Evolutionary conservation across 2,113 vertebrate species (phyloP).

Genomic region (Nestor notabilis): DNA sequence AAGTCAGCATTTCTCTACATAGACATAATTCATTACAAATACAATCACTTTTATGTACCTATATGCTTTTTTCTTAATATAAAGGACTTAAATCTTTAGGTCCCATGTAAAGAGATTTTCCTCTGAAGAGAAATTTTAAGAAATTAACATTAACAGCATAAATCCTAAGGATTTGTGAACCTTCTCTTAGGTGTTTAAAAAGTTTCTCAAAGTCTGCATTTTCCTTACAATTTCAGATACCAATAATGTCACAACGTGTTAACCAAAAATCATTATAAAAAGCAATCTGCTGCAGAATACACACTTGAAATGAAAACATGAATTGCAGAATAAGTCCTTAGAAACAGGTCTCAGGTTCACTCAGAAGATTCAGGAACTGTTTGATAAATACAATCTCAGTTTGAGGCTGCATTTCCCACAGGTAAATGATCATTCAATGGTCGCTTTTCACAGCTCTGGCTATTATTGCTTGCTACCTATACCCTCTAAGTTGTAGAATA

Average conservation of each 20-base stretch:
- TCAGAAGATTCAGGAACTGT: neutral
- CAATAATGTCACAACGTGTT: neutral
- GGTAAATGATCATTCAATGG: neutral
- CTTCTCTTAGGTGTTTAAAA: neutral
- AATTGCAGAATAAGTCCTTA: neutral
- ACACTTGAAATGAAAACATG: neutral
- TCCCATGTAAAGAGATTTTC: neutral
- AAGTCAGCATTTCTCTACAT: neutral
- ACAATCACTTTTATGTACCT: neutral
- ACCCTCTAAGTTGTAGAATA: neutral
- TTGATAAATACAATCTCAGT: neutral
- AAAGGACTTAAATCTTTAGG: neutral
- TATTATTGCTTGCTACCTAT: neutral
- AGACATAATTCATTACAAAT: neutral
- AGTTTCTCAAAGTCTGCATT: neutral
- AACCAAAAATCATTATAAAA: neutral
- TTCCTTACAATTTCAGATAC: neutral
- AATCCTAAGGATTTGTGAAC: neutral
- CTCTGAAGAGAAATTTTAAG: neutral
- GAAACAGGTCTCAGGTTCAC: neutral
- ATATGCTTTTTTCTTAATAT: neutral
- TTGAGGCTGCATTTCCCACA: neutral
- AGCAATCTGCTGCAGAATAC: neutral
- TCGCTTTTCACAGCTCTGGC: neutral
- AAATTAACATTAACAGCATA: neutral